Percentiles rank a stretch among this genome's conserved stretches.
Evolutionary conservation across 1,140 invertebrate species (phyloP).

Genomic region (Drosophila repleta): DNA sequence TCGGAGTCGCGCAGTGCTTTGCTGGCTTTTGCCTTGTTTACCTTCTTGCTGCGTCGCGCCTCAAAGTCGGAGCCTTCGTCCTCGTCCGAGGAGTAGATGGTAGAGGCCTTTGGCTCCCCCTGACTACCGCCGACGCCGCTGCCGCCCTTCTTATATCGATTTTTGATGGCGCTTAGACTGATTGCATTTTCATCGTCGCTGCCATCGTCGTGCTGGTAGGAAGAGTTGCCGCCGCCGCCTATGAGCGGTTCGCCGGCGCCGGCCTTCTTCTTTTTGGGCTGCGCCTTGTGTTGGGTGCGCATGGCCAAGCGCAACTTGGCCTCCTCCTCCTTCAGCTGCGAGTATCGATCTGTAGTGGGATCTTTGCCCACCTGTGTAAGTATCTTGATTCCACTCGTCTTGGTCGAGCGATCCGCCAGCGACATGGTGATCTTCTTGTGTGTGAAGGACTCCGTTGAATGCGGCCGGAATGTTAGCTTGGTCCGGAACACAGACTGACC

Average conservation of each 20-base stretch:
- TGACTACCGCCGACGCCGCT: slow-evolving; percentile 23
- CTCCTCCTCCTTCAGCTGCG: slow-evolving; percentile 97
- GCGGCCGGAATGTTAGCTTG: slow-evolving; percentile 98
- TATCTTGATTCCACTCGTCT: slow-evolving; percentile 98
- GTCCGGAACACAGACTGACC: slow-evolving; percentile 98
- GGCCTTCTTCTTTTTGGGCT: slow-evolving; percentile 87
- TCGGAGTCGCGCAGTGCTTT: slow-evolving; percentile 92
- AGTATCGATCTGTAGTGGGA: slow-evolving; percentile 95
- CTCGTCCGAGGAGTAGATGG: slow-evolving; percentile 96
- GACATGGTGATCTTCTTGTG: slow-evolving; percentile 99
- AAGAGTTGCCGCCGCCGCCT: slow-evolving; percentile 76
- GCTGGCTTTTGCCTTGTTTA: slow-evolving; percentile 91
- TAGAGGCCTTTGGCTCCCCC: slow-evolving; percentile 85
- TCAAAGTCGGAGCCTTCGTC: slow-evolving; percentile 95
- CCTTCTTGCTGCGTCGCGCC: slow-evolving; percentile 88
- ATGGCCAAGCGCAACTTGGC: slow-evolving; percentile 95
- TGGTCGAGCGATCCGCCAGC: slow-evolving; percentile 97
- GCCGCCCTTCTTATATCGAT: slow-evolving; percentile 91
- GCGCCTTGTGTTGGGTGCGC: slow-evolving; percentile 86
- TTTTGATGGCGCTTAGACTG: slow-evolving; percentile 97
- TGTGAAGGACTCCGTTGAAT: slow-evolving; percentile 99
- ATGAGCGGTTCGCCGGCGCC: slow-evolving; percentile 85
- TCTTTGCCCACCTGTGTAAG: slow-evolving; percentile 96
- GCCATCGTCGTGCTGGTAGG: slow-evolving; percentile 88
- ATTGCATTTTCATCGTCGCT: slow-evolving; percentile 96